Conservation (phyloP, 2,888 invertebrate species). For the Cantharis nigra region DNA sequence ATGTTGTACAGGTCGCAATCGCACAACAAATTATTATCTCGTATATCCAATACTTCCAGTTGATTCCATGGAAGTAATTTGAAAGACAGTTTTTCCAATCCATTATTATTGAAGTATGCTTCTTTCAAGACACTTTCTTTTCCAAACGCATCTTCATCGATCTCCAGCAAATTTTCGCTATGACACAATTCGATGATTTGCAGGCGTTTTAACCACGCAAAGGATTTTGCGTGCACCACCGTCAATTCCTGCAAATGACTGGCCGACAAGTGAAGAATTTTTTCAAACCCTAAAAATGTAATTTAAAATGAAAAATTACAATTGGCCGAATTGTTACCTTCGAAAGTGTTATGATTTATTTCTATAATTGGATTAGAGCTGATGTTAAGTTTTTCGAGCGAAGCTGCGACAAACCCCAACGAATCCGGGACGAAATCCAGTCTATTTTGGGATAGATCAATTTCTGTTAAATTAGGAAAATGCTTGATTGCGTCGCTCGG, state of each 20-base stretch:
- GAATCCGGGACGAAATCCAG: constrained; percentile 64
- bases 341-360: constrained; percentile 64
- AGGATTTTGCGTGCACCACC: constrained; percentile 55
- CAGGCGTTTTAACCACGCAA: constrained; percentile 43
- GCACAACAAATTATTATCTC: constrained; percentile 69
- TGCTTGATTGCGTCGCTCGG: constrained; percentile 60
- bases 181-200: constrained; percentile 45
- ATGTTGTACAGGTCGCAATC: constrained; percentile 60
- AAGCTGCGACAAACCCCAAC: constrained; percentile 59
- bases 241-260: constrained; percentile 63
- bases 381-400: constrained; percentile 63
- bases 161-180: constrained; percentile 47
- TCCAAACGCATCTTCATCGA: constrained; percentile 65
- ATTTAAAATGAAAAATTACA: background rate
- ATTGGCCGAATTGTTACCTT: constrained; percentile 54
- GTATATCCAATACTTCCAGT: constrained; percentile 61
- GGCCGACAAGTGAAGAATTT: constrained; percentile 63
- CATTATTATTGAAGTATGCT: constrained; percentile 66
- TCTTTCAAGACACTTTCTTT: background rate
- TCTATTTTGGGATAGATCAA: constrained; percentile 66
- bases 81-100: constrained; percentile 60
- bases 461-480: constrained; percentile 58
- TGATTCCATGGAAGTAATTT: constrained; percentile 62
- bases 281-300: constrained; percentile 57
- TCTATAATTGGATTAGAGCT: constrained; percentile 65